These are phyloP conservation scores for Leucoraja ocellata DNA, from an alignment of 2,797 vertebrate genomes.

Conservation along the genomic window DNA sequence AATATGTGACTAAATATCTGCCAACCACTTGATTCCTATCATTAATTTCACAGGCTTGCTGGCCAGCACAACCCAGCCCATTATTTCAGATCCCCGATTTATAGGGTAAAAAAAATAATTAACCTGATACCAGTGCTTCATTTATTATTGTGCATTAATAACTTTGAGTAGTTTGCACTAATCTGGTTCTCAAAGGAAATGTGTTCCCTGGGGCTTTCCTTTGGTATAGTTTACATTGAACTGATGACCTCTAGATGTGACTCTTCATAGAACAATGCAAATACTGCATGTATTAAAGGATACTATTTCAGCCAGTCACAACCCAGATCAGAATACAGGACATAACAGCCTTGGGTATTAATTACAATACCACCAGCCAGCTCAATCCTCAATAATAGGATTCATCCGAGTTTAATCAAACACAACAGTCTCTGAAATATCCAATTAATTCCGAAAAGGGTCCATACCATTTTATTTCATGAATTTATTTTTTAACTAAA, in stretches of 20 bases:
- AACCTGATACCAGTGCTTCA: not conserved
- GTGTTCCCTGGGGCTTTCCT: not conserved
- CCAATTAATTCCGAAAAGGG: not conserved
- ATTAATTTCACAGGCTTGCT: no score
- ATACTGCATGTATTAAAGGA: constrained; percentile 15
- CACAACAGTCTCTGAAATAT: not conserved
- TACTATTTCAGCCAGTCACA: constrained; percentile 27
- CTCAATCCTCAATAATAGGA: not conserved
- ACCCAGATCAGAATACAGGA: constrained; percentile 27
- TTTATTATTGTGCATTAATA: not conserved
- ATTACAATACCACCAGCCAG: constrained; percentile 26
- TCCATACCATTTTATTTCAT: not conserved
- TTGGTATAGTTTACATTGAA: not conserved
- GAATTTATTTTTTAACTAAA: not conserved
- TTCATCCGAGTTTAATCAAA: not conserved
- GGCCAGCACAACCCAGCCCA: no score
- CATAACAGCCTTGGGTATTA: constrained; percentile 25
- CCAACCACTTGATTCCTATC: no score
- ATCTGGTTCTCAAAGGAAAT: not conserved
- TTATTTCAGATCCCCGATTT: no score
- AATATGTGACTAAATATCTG: no score
- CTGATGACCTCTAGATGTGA: constrained; percentile 16
- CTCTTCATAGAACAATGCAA: not conserved
- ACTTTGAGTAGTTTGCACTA: not conserved
- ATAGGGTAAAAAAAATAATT: not conserved